Base-by-base conservation (phyloP, 2,113 vertebrate species). In the Prunella fulvescens region DNA sequence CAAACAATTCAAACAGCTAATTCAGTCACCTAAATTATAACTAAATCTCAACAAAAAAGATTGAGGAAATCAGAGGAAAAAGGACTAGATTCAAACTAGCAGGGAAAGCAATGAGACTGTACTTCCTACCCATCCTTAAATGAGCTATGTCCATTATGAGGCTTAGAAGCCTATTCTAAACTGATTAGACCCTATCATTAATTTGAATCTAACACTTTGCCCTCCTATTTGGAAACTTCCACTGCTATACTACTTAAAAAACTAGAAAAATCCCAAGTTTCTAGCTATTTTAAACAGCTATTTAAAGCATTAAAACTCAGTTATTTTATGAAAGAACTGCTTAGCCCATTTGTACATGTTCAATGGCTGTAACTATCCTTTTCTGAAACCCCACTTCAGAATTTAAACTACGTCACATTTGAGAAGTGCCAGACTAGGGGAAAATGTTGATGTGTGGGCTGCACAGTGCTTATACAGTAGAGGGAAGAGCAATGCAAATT, bases 391-490 rank as follows among this genome's bases (percentile, higher is more conserved):
- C 4, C 17, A 37, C 60, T 93, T 66, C 60, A 66, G 85, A 88
- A 77, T 48, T 78, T 17, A 26, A 94, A 93, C 29, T 71, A 90
- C 37, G n/a, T 84, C 80, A 90, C 53, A 84, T 42, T 50, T 88
- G 53, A 92, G 90, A 96, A 84, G 92, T 67, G 90, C 53, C 62
- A 96, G 88, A 96, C 90, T 26, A 92, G 50, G 22, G 64, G 82
- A 93, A 96, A 92, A 83, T 74, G 86, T 42, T 19, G 3, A 48
- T 73, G 88, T 67, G 96, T 94, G 79, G 95, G 95, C 51, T 92
- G 87, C 60, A 51, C 9, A 37, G 71, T 51, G 13, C 67, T 82
- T 70, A 74, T 25, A 80, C 5, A 56, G 78, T 33, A 85, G 24
- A 37, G 8, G 31, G 29, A 95, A 90, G 31, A 94, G 39, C 37